Percentiles rank a stretch among this genome's conserved stretches.
phyloP scores from a whole-genome alignment of 2,888 invertebrate species.

The Acleris literana region DNA sequence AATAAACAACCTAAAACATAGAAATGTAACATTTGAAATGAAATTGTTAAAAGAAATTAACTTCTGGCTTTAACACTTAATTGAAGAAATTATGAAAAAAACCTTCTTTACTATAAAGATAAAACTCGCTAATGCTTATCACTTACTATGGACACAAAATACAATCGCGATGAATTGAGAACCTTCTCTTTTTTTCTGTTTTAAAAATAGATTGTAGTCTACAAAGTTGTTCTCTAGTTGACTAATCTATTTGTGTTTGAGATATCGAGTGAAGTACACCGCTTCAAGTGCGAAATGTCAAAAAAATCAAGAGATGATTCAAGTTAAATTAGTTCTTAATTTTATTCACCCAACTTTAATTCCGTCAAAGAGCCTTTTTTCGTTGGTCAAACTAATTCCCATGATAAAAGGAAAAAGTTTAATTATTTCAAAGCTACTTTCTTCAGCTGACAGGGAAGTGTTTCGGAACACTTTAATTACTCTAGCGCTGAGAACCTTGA shows the following conservation, averaged over 20 bases:
- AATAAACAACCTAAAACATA: too few relatives aligned
- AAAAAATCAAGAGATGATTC: constrained; percentile 47
- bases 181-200: too few relatives aligned
- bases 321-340: constrained; percentile 61
- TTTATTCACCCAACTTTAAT: constrained; percentile 55
- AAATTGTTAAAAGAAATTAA: too few relatives aligned
- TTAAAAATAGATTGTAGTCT: too few relatives aligned
- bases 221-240: background rate
- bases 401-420: constrained; percentile 37
- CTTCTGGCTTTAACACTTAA: too few relatives aligned
- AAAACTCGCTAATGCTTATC: too few relatives aligned
- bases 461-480: constrained; percentile 32
- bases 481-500: constrained; percentile 4
- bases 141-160: too few relatives aligned
- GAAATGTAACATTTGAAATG: too few relatives aligned
- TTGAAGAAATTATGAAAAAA: too few relatives aligned
- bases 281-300: constrained; percentile 47
- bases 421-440: constrained; percentile 36
- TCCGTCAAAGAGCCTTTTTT: constrained; percentile 46
- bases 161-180: too few relatives aligned
- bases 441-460: constrained; percentile 28
- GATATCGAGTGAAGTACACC: constrained; percentile 26
- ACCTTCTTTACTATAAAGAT: too few relatives aligned
- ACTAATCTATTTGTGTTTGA: constrained; percentile 3
- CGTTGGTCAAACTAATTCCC: constrained; percentile 44